Conservation (phyloP, 2,888 invertebrate species). For the Odontothrips loti region DNA sequence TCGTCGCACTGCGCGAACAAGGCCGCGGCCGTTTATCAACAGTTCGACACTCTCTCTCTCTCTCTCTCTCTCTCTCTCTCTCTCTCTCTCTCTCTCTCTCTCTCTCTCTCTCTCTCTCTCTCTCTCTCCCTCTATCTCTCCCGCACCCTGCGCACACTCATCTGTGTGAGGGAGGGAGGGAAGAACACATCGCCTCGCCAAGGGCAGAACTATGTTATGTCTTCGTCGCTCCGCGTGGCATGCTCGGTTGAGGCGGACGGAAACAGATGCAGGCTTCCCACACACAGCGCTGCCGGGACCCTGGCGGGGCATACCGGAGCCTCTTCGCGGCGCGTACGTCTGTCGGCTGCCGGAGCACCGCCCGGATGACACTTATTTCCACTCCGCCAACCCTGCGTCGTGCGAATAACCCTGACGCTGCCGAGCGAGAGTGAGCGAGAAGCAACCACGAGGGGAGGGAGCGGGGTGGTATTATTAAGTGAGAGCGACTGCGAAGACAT, state of each 20-base stretch:
- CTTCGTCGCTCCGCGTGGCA: background rate
- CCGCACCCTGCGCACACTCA: background rate
- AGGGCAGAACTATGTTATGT: background rate
- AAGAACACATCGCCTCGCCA: background rate
- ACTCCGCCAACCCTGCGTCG: background rate
- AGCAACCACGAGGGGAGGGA: too few relatives aligned
- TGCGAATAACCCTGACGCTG: background rate
- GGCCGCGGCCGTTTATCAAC: too few relatives aligned
- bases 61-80: background rate
- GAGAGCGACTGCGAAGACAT: too few relatives aligned
- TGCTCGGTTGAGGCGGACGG: background rate
- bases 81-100: background rate
- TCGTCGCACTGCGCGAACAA: too few relatives aligned
- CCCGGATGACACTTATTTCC: too few relatives aligned
- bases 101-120: background rate
- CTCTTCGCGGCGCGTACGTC: background rate
- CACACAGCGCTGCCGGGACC: background rate
- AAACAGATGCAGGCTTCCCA: background rate
- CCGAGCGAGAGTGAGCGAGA: too few relatives aligned
- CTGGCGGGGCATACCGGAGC: too few relatives aligned
- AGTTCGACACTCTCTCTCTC: background rate
- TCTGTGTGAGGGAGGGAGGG: background rate
- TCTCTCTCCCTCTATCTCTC: background rate
- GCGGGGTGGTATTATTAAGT: too few relatives aligned
- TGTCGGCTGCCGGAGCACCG: background rate